Evolutionary conservation across 2,888 invertebrate genomes (phyloP).

Genomic region (Eupithecia pulchellata): DNA sequence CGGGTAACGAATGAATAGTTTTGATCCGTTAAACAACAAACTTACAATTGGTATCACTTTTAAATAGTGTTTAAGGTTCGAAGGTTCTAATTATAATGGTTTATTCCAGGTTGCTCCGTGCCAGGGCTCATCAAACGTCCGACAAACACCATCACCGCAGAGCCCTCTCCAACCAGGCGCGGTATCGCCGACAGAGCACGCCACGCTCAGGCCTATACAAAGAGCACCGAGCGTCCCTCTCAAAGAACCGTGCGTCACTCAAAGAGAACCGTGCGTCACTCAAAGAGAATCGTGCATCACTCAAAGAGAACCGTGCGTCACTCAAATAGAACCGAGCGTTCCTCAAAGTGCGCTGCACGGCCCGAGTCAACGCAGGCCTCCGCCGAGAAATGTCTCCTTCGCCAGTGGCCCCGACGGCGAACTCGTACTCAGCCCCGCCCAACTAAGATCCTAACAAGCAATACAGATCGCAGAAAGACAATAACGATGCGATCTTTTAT

Average conservation of each 20-base stretch:
- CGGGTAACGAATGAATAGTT: not conserved
- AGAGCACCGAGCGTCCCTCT: not conserved
- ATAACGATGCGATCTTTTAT: slow-evolving; percentile 61
- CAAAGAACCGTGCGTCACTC: not conserved
- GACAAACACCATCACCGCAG: slow-evolving; percentile 52
- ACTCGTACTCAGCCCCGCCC: slow-evolving; percentile 87
- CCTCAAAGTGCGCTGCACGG: slow-evolving; percentile 42
- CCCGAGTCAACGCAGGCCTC: slow-evolving; percentile 57
- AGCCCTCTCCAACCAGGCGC: slow-evolving; percentile 51
- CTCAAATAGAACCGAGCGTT: slow-evolving; percentile 42
- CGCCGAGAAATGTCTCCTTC: slow-evolving; percentile 82
- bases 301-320: slow-evolving; percentile 38
- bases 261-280: not conserved
- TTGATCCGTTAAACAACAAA: not conserved
- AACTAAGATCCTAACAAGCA: slow-evolving; percentile 85
- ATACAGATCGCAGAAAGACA: slow-evolving; percentile 66
- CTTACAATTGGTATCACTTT: not conserved
- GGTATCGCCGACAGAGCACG: slow-evolving; percentile 43
- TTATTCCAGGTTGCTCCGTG: slow-evolving; percentile 45
- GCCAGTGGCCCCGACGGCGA: slow-evolving; percentile 83
- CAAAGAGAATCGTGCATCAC: not conserved
- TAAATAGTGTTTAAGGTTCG: not conserved
- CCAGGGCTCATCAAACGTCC: slow-evolving; percentile 52
- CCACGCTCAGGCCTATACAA: too few species aligned
- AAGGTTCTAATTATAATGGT: not conserved